A percentile compares a stretch with the other conserved stretches of the same genome.
Evolutionary conservation across 2,113 vertebrate species (phyloP).

Genomic region (Helogale parvula): DNA sequence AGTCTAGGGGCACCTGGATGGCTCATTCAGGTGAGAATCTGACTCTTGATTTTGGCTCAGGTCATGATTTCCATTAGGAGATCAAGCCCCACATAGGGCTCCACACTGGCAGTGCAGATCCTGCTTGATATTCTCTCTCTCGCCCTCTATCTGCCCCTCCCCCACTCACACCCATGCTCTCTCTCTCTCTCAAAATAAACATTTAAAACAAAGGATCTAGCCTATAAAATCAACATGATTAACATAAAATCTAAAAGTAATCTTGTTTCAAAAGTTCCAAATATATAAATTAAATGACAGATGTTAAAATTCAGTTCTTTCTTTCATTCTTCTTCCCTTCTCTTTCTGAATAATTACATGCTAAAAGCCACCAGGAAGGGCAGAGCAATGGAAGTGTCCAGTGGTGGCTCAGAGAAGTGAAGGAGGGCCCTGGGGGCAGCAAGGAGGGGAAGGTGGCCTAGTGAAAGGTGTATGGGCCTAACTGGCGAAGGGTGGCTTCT

Average conservation of each 20-base stretch:
- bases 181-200: too few species aligned
- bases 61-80: too few species aligned
- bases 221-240: background rate
- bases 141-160: too few species aligned
- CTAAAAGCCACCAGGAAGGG: background rate
- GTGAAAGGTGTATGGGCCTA: background rate
- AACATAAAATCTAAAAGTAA: background rate
- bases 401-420: background rate
- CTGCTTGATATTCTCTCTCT: too few species aligned
- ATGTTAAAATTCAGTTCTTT: background rate
- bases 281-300: background rate
- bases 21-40: too few species aligned
- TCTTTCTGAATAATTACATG: background rate
- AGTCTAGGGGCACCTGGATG: background rate
- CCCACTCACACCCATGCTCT: too few species aligned
- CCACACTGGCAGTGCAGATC: too few species aligned
- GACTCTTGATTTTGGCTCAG: too few species aligned
- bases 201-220: background rate
- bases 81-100: too few species aligned
- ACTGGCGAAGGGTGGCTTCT: background rate
- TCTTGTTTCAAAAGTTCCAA: background rate
- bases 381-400: background rate
- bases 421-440: background rate
- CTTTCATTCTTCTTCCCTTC: background rate
- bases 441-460: background rate